phyloP scores from a whole-genome alignment of 2,113 vertebrate genomes.

The Pantherophis guttatus region DNA sequence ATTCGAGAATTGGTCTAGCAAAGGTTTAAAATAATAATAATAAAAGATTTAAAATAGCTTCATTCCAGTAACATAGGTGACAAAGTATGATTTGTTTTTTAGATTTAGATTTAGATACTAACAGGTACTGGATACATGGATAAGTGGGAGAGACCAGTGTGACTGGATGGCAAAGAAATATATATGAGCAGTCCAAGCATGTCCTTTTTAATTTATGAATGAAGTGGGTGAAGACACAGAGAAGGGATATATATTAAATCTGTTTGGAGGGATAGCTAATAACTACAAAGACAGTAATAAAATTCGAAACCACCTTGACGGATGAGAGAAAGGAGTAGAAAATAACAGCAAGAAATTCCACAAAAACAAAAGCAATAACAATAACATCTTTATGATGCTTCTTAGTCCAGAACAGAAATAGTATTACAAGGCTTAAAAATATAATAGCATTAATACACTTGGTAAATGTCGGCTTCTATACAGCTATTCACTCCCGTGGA shows the following conservation, averaged over 20 bases:
- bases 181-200: background rate
- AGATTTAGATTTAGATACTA: background rate
- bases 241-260: background rate
- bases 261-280: background rate
- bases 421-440: background rate
- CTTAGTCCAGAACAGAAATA: background rate
- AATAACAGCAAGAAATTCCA: background rate
- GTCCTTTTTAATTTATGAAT: background rate
- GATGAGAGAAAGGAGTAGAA: background rate
- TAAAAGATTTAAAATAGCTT: background rate
- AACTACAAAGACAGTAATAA: background rate
- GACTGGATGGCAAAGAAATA: background rate
- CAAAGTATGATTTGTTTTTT: too few species aligned
- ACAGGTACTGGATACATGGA: too few species aligned
- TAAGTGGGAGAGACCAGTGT: background rate
- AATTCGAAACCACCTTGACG: background rate
- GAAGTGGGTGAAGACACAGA: background rate
- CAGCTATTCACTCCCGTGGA: background rate
- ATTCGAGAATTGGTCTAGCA: too few species aligned
- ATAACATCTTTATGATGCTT: background rate
- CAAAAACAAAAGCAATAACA: background rate
- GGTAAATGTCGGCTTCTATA: background rate
- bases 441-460: background rate
- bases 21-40: too few species aligned
- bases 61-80: background rate